Conservation (phyloP, 2,888 invertebrate genomes). For the Coronaproctus castanopsis region DNA sequence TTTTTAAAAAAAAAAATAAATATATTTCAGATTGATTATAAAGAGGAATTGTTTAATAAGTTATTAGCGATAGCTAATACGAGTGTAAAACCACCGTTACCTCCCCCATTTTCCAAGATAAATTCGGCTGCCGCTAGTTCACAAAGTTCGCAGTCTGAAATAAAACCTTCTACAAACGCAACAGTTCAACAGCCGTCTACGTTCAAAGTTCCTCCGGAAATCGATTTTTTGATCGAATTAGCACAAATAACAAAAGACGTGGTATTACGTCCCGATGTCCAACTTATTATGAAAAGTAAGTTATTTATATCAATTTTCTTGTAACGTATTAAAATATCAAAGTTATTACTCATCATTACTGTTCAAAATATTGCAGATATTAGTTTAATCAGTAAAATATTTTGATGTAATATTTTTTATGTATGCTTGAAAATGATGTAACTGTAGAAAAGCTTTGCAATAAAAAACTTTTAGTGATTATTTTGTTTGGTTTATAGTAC, state of each 20-base stretch:
- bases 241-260: slow-evolving; percentile 38
- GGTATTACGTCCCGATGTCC: slow-evolving; percentile 50
- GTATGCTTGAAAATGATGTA: too few species aligned
- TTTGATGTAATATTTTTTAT: too few species aligned
- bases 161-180: neutral
- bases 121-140: too few species aligned
- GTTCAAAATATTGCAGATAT: too few species aligned
- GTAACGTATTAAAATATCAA: neutral
- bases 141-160: neutral
- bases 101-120: neutral
- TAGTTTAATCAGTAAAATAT: too few species aligned
- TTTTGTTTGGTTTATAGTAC: too few species aligned
- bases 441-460: too few species aligned
- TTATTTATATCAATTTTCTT: slow-evolving; percentile 4
- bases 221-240: slow-evolving; percentile 27
- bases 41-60: neutral
- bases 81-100: neutral
- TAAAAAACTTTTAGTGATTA: too few species aligned
- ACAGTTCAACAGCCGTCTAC: neutral
- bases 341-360: too few species aligned
- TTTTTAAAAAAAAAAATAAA: neutral
- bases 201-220: neutral
- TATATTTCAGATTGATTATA: neutral
- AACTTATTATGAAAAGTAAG: slow-evolving; percentile 52
- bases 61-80: neutral